These are phyloP conservation scores for Abramis brama DNA, from an alignment of 2,113 vertebrate genomes.

Conservation along the genomic window DNA sequence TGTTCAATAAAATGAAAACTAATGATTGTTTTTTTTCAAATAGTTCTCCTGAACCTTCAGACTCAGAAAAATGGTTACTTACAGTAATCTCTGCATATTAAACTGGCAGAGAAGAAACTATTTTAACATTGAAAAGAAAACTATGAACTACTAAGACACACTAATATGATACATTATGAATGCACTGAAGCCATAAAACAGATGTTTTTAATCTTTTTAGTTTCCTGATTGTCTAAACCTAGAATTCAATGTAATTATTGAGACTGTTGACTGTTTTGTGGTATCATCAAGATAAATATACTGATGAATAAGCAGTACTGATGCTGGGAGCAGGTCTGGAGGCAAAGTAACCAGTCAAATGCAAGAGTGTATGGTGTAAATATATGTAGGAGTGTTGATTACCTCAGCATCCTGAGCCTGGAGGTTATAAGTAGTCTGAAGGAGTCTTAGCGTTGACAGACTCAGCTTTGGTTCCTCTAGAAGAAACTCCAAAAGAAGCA, in stretches of 20 bases:
- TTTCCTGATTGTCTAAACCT: neutral
- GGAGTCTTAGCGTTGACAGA: slow-evolving; percentile 68
- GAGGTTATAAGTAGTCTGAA: slow-evolving; percentile 82
- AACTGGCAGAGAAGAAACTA: neutral
- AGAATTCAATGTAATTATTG: neutral
- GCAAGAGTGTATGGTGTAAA: neutral
- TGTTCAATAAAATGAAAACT: neutral
- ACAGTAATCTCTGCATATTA: neutral
- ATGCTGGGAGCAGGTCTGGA: neutral
- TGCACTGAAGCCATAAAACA: neutral
- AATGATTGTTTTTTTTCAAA: neutral
- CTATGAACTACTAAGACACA: neutral
- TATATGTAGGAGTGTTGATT: slow-evolving; percentile 55
- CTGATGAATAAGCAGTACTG: neutral
- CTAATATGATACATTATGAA: neutral
- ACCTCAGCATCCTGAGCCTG: slow-evolving; percentile 90
- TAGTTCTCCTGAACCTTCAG: neutral
- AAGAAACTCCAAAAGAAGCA: slow-evolving; percentile 90
- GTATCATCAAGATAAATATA: neutral
- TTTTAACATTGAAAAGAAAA: neutral
- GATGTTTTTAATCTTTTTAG: slow-evolving; percentile 12
- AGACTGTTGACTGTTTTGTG: neutral
- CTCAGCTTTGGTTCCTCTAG: slow-evolving; percentile 83
- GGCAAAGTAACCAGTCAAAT: neutral
- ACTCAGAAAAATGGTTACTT: neutral